Evolutionary conservation across 2,113 vertebrate species (phyloP).

Genomic region (Bagarius yarrelli): DNA sequence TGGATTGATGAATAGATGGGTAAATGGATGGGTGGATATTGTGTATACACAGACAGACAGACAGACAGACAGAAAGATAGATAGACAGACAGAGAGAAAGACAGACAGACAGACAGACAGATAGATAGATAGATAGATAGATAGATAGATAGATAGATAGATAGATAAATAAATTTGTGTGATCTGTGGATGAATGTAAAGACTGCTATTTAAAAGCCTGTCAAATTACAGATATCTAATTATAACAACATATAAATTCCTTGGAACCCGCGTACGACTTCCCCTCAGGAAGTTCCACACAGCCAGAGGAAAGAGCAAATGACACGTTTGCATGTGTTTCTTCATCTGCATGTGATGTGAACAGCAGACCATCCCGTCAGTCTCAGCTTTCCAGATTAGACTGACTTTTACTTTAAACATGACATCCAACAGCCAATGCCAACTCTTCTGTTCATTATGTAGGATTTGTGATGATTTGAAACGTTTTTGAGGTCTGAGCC

Average conservation of each 20-base stretch:
- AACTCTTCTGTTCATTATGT: neutral
- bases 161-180: too few relatives aligned
- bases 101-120: too few relatives aligned
- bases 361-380: neutral
- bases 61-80: too few relatives aligned
- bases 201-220: neutral
- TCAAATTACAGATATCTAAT: neutral
- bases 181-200: neutral
- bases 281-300: conserved; percentile 8
- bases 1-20: too few relatives aligned
- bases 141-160: too few relatives aligned
- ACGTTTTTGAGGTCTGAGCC: neutral
- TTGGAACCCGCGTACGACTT: neutral
- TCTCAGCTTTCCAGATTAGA: conserved; percentile 12
- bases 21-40: too few relatives aligned
- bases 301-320: neutral
- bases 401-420: neutral
- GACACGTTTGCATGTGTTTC: conserved; percentile 5
- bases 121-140: too few relatives aligned
- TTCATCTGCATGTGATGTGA: neutral
- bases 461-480: conserved; percentile 1
- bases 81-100: too few relatives aligned
- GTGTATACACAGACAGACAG: too few relatives aligned
- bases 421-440: neutral
- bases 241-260: neutral